These are phyloP conservation scores for Pandemis cinnamomeana DNA, from an alignment of 2,888 invertebrate species.

Conservation along the genomic window DNA sequence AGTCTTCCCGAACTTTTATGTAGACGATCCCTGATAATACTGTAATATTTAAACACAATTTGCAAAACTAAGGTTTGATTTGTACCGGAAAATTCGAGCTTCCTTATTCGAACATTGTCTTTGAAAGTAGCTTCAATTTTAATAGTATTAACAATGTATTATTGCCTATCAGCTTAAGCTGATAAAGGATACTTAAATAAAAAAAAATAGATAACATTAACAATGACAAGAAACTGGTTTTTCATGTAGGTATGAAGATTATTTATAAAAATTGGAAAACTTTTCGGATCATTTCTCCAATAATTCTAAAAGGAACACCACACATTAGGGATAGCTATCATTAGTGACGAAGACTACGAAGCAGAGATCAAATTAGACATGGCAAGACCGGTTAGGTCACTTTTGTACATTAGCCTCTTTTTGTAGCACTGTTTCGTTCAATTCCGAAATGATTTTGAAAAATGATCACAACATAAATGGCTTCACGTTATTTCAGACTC, in stretches of 20 bases:
- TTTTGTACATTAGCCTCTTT: conserved; percentile 79
- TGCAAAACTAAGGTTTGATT: conserved; percentile 24
- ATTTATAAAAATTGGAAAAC: conserved; percentile 60
- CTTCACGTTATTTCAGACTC: neutral
- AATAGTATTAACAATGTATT: conserved; percentile 48
- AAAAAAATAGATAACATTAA: conserved; percentile 62
- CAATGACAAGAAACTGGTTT: conserved; percentile 62
- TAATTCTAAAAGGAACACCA: conserved; percentile 70
- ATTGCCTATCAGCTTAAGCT: conserved; percentile 64
- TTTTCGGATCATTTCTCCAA: conserved; percentile 57
- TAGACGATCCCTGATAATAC: conserved; percentile 42
- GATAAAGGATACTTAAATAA: conserved; percentile 64
- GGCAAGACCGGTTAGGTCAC: conserved; percentile 72
- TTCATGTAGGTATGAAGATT: conserved; percentile 58
- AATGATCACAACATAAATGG: neutral
- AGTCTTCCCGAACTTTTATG: conserved; percentile 51
- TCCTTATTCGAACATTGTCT: conserved; percentile 15
- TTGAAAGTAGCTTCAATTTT: conserved; percentile 16
- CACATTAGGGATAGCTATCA: conserved; percentile 51
- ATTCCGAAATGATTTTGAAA: conserved; percentile 43
- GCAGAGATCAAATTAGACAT: conserved; percentile 80
- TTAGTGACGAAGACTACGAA: conserved; percentile 66
- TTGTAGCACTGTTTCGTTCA: conserved; percentile 70
- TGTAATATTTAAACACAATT: conserved; percentile 19
- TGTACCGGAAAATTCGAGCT: conserved; percentile 18